phyloP scores from a whole-genome alignment of 1,140 invertebrate species.

The Bradysia coprophila region DNA sequence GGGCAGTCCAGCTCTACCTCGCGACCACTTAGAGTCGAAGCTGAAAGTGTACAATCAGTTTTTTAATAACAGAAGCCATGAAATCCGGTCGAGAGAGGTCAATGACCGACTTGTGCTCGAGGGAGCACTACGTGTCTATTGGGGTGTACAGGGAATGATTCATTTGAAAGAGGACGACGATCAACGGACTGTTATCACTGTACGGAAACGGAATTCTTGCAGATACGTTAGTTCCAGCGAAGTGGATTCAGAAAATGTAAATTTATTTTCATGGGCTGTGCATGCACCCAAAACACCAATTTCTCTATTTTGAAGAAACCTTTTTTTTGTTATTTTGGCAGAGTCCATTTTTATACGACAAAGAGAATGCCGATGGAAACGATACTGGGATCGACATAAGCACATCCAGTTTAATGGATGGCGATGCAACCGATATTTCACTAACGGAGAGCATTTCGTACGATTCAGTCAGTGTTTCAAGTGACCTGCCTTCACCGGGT shows the following conservation, averaged over 20 bases:
- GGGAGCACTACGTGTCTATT: conserved; percentile 63
- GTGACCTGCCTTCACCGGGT: conserved; percentile 13
- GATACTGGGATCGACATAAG: conserved; percentile 16
- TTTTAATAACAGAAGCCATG: conserved; percentile 59
- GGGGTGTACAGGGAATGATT: conserved; percentile 68
- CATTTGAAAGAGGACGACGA: conserved; percentile 77
- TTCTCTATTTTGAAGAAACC: conserved; percentile 9
- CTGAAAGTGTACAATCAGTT: conserved; percentile 55
- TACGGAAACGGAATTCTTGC: conserved; percentile 48
- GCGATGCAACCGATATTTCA: conserved; percentile 19
- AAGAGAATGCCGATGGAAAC: conserved; percentile 16
- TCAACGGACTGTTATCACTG: conserved; percentile 50
- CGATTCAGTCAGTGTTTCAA: conserved; percentile 20
- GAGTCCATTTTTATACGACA: conserved; percentile 2
- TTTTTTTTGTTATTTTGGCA: conserved; percentile 1
- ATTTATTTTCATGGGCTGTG: no score
- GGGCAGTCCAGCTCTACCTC: conserved; percentile 26
- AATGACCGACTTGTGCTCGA: conserved; percentile 62
- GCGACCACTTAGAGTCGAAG: conserved; percentile 59
- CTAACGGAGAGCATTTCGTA: conserved; percentile 23
- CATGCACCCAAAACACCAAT: conserved; percentile 8
- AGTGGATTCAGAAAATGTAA: background rate
- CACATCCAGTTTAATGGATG: conserved; percentile 15
- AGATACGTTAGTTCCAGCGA: conserved; percentile 23
- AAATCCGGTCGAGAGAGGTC: conserved; percentile 53